Conservation (phyloP, 1,140 invertebrate species). For the Nomia melanderi region DNA sequence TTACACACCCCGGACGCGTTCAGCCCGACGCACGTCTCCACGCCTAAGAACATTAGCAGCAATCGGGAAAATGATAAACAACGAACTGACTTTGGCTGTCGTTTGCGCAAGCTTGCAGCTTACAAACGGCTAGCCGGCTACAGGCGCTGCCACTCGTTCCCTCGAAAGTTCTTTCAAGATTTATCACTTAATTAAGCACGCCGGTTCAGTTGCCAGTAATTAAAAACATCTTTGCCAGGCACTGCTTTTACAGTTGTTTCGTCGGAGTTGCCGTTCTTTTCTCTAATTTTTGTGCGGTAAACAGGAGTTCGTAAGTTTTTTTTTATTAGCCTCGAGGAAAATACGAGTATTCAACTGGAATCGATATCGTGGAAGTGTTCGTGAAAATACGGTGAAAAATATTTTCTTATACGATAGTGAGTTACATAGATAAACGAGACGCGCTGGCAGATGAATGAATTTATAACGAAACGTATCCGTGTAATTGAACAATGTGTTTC, state of each 20-base stretch:
- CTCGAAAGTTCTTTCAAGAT: background rate
- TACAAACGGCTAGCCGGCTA: background rate
- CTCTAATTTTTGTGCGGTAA: background rate
- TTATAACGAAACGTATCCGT: too few species aligned
- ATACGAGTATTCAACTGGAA: too few species aligned
- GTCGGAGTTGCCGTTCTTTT: background rate
- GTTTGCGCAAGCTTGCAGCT: background rate
- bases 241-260: background rate
- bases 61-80: constrained; percentile 1
- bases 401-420: too few species aligned
- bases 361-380: too few species aligned
- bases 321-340: too few species aligned
- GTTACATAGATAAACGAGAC: too few species aligned
- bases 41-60: background rate
- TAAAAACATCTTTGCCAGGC: background rate
- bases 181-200: constrained; percentile 1
- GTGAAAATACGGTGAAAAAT: too few species aligned
- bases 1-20: too few species aligned
- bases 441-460: too few species aligned
- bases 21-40: background rate
- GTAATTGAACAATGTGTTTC: too few species aligned
- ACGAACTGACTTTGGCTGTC: background rate
- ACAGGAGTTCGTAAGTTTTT: too few species aligned
- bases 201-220: background rate
- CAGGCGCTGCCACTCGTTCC: background rate